Evolutionary conservation across 2,888 invertebrate species (phyloP).

Genomic region (Spisula solida): DNA sequence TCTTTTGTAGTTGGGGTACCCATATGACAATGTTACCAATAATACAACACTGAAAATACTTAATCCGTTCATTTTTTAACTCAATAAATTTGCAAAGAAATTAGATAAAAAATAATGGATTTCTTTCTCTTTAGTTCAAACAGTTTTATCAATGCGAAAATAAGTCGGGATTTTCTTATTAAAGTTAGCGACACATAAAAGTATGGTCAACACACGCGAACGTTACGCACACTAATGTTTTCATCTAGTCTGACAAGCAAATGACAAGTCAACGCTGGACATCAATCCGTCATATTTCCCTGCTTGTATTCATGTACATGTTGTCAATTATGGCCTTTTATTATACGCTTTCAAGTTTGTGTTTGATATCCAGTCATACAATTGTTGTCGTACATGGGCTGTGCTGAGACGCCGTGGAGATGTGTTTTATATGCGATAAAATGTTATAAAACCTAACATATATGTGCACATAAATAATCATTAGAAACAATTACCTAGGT

Average conservation of each 20-base stretch:
- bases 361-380: slow-evolving; percentile 23
- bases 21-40: slow-evolving; percentile 15
- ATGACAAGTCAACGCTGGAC: background rate
- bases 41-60: background rate
- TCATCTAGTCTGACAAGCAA: background rate
- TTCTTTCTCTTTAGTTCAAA: background rate
- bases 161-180: background rate
- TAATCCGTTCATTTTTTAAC: slow-evolving; percentile 23
- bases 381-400: background rate
- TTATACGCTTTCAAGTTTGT: slow-evolving; percentile 20
- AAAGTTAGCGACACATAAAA: background rate
- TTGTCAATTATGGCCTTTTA: slow-evolving; percentile 33
- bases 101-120: background rate
- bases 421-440: background rate
- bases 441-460: background rate
- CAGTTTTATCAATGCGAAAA: background rate
- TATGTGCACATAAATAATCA: background rate
- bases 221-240: background rate
- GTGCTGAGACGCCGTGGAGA: background rate
- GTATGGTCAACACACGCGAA: background rate
- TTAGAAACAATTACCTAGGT: background rate
- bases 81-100: background rate
- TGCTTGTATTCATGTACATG: background rate
- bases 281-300: slow-evolving; percentile 24
- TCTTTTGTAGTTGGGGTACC: slow-evolving; percentile 9